Evolutionary conservation across 2,797 vertebrate genomes (phyloP), one percentile per base, ranked within the genome.

Genomic region (Glyptemys insculpta): DNA sequence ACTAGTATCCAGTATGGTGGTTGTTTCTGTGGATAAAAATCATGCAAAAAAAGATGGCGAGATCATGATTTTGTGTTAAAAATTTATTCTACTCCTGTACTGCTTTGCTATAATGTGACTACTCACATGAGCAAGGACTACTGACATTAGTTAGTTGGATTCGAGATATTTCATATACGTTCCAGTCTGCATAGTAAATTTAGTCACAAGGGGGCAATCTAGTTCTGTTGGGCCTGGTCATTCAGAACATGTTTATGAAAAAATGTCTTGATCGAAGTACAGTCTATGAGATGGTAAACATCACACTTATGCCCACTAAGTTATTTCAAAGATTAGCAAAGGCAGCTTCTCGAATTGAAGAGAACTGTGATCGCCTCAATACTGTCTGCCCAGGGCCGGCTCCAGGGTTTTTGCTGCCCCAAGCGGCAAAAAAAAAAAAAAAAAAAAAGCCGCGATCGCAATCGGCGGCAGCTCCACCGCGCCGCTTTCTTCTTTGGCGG

Each of bases 211-310:
- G 65, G 65, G 65, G 18, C 10, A 37, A 41, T 41, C 68, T 72
- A 37, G 5, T 72, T 72, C 68, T 72, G 5, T 21, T 37, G n/a
- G 0, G 0, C 8, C 44, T 85, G 47, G 47, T 89, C 18, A 31
- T 21, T 80, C 83, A 91, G 81, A 87, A 79, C 7, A 88, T 53
- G 91, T 88, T 37, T 21, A 12, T 41, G 5, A 41, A 72, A 2
- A 41, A 41, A 41, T 37, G 37, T 72, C 37, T 37, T 25, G 68
- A 72, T 21, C 19, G 11, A 37, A 41, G 23, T 11, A 41, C 9
- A 41, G 21, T 72, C 5, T 37, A 37, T 31, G 29, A 31, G 57
- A 11, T n/a, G n/a, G 14, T 68, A 37, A 37, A 6, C 23, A 62
- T 31, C 31, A 62, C 27, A 62, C 15, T 8, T 62, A 31, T 62